These are phyloP conservation scores for Unio pictorum DNA, from an alignment of 2,888 invertebrate species.

Conservation along the genomic window DNA sequence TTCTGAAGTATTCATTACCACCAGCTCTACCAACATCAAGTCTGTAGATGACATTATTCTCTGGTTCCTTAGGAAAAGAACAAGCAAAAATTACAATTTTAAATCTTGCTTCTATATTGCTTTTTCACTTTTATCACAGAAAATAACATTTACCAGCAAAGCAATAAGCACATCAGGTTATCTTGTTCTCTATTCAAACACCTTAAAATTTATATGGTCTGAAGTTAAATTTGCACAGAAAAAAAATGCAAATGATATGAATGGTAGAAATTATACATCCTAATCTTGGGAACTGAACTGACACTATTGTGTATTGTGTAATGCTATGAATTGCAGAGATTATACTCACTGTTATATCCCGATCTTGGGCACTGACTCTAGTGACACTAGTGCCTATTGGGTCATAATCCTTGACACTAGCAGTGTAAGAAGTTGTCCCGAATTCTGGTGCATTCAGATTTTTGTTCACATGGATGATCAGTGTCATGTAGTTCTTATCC, in stretches of 20 bases:
- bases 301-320: background rate
- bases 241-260: background rate
- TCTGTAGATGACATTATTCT: slow-evolving; percentile 41
- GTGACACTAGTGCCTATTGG: slow-evolving; percentile 52
- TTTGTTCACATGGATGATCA: slow-evolving; percentile 54
- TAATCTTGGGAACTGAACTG: too few species aligned
- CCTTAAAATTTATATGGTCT: too few species aligned
- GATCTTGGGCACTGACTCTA: slow-evolving; percentile 53
- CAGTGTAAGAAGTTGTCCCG: slow-evolving; percentile 31
- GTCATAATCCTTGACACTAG: slow-evolving; percentile 58
- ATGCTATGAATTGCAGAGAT: background rate
- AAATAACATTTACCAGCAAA: too few species aligned
- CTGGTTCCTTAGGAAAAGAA: slow-evolving; percentile 37
- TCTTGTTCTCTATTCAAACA: too few species aligned
- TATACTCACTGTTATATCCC: slow-evolving; percentile 54
- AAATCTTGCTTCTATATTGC: too few species aligned
- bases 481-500: slow-evolving; percentile 40
- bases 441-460: slow-evolving; percentile 59
- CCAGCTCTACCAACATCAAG: slow-evolving; percentile 26
- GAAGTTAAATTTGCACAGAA: too few species aligned
- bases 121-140: too few species aligned
- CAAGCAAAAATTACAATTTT: too few species aligned
- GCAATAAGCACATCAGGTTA: too few species aligned
- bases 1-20: slow-evolving; percentile 42
- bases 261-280: too few species aligned